Evolutionary conservation across 2,888 invertebrate species (phyloP), one percentile per base, ranked within the genome.

Genomic region (Lepidocyrtinus sp.): DNA sequence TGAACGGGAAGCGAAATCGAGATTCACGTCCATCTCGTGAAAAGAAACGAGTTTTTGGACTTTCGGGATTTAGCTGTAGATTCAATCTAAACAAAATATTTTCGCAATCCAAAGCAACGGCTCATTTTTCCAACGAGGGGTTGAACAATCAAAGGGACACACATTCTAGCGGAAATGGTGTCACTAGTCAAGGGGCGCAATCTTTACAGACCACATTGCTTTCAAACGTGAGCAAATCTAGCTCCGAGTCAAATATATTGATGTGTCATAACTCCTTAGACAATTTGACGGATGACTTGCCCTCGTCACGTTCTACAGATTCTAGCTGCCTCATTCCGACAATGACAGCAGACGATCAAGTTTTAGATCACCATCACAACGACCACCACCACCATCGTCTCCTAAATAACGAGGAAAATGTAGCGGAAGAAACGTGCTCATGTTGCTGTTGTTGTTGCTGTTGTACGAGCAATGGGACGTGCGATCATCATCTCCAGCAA

Each of bases 211-310:
- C 79, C 55, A 63, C 69, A 63, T 64, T 74, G 25, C 64, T 79
- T 36, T 63, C 74, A 70, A 74, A 65, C 62, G 82, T 84, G 46
- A 85, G 84, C 75, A 86, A 86, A 80, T 86, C 86, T 24, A 86
- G 86, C 36, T 86, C 86, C 21, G 86, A 86, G 72, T 85, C 85
- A 12, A 86, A 86, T 76, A 86, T 86, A 80, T 82, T 85, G 55
- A 84, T 86, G 84, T 86, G 86, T 82, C 86, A 86, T 81, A 86
- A 86, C 78, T 85, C 84, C 21, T 76, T 86, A 26, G 86, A 84
- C 70, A 84, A 86, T 69, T 79, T 86, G 71, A 77, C 85, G 24
- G 84, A 86, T 62, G 85, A 86, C 69, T 74, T 86, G 65, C 83
- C 83, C 45, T 82, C 83, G 25, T 85, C 85, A n/a, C 79, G 85